Base-by-base conservation (phyloP, 2,113 vertebrate genomes). In the Todiramphus saurophagus region DNA sequence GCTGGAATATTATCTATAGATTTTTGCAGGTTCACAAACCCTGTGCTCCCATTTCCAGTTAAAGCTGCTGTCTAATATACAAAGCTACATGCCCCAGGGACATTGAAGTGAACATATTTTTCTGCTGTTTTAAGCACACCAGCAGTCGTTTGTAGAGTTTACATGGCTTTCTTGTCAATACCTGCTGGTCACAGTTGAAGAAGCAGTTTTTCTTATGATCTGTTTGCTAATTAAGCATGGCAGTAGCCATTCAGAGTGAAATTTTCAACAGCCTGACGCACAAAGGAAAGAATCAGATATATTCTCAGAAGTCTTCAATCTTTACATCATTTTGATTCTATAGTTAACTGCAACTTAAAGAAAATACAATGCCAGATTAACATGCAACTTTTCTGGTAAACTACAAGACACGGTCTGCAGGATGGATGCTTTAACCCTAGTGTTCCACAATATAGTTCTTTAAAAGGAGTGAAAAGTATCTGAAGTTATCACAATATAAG, bases 201-300 rank as follows among this genome's bases (percentile, higher is more conserved):
- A 97, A 97, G 91, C 90, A 98, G 98, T 97, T 98, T 98, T 97
- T 97, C 93, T 97, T 97, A 97, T 95, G 82, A 93, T 86, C 63
- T 74, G 23, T 46, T 78, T 96, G 69, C 84, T 97, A 97, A 97
- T 96, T 97, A 97, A 94, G 66, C 77, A 69, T 41, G 70, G 75
- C 81, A 88, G 51, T 69, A 93, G 70, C 64, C 80, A 94, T 67
- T 95, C 73, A 89, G 50, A 75, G 66, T 35, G 55, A 89, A 87
- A 82, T 80, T 96, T 94, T 96, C 84, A 89, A 68, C 59, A 89
- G 66, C 25, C 30, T 84, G 76, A 89, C 62, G 51, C 28, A 90
- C 20, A 62, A 87, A 83, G 63, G 48, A 56, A 90, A 76, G 37
- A 82, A 85, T 73, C 30, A 48, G 66, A 72, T 90, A 21, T 35